Percentiles rank a stretch among this genome's conserved stretches.
These are phyloP conservation scores for Aythya baeri DNA, from an alignment of 2,113 vertebrate genomes.

Conservation along the genomic window DNA sequence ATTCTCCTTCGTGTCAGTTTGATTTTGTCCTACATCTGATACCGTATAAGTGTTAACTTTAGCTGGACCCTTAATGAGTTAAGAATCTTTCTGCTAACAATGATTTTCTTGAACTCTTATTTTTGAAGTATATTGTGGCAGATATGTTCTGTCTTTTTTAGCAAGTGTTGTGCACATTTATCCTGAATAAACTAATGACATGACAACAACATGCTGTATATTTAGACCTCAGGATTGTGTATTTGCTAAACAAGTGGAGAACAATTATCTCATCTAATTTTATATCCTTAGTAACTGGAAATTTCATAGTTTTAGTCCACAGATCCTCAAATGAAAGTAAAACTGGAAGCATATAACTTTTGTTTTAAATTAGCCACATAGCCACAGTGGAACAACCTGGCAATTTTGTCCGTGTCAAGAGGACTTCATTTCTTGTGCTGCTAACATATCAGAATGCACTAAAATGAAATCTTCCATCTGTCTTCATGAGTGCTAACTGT, in stretches of 20 bases:
- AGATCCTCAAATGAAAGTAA: not conserved
- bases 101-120: not conserved
- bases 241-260: not conserved
- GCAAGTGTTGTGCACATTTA: not conserved
- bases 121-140: not conserved
- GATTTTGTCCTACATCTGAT: not conserved
- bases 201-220: not conserved
- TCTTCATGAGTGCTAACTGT: slow-evolving; percentile 14
- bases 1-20: not conserved
- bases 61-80: not conserved
- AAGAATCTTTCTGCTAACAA: not conserved
- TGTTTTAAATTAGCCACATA: not conserved
- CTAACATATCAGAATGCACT: not conserved
- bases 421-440: not conserved
- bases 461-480: slow-evolving; percentile 16
- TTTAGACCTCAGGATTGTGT: not conserved
- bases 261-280: not conserved
- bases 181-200: not conserved
- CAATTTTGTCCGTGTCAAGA: slow-evolving; percentile 4
- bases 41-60: not conserved
- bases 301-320: too few species aligned
- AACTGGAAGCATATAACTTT: not conserved
- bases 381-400: not conserved
- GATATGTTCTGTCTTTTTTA: not conserved
- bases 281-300: not conserved